Evolutionary conservation across 2,888 invertebrate species (phyloP), one percentile per base, ranked within the genome.

Genomic region (Rotaria macrura): DNA sequence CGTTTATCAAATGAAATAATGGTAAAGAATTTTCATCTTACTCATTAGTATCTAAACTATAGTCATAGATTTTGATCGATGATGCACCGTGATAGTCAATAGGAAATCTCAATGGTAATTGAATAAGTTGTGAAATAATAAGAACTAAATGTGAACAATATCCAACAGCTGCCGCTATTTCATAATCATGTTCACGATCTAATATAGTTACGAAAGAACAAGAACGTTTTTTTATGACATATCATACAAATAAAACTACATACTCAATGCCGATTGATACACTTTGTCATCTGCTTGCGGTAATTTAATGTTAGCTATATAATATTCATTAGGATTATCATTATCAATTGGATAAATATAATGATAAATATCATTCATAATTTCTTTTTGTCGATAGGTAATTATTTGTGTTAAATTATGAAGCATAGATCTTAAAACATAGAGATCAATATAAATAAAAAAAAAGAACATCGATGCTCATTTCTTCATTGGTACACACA

Each of bases 61-160:
- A 79, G 34, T 79, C 79, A 43, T 79, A 79, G 23, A 79, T 79
- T 43, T 79, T 79, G n/a, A n/a, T 25, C 4, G 40, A 25, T 43
- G 79, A n/a, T 65, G 34, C 17, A n/a, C 79, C 79, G 12, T 79
- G 40, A 79, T 79, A 79, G n/a, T 40, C 14, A 14, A 79, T 79
- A 14, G 79, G 79, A 79, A 43, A 79, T 43, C 43, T 40, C 14
- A 79, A 79, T 79, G 79, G 79, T 79, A 79, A n/a, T 43, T 79
- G 43, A 79, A 79, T 79, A 79, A 79, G 23, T 79, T 79, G 79
- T 43, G 79, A 40, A 43, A 79, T 43, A 43, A 79, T 79, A 10
- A 79, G 25, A 79, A 79, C 5, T 43, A 79, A 79, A 79, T 79
- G 79, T 20, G 43, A 79, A 43, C 79, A 79, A 43, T 79, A 43